phyloP scores from a whole-genome alignment of 2,888 invertebrate species.

The Nineta flava region DNA sequence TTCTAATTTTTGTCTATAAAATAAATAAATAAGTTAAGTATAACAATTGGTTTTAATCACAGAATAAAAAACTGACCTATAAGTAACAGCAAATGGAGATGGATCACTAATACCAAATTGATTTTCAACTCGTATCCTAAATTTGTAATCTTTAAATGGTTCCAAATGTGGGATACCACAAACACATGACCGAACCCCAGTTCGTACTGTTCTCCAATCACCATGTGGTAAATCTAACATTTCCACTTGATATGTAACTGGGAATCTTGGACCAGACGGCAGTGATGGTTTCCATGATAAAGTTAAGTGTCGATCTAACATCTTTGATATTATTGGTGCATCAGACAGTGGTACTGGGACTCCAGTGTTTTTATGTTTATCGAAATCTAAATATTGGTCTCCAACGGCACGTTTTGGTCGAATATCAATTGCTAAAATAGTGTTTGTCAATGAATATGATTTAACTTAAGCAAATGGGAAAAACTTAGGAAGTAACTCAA shows the following conservation, averaged over 20 bases:
- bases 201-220: conserved; percentile 80
- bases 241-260: conserved; percentile 89
- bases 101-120: conserved; percentile 94
- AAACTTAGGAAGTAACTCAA: too few species aligned
- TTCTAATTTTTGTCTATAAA: conserved; percentile 49
- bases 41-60: too few species aligned
- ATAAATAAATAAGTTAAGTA: not conserved
- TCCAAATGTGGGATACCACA: conserved; percentile 81
- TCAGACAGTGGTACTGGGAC: conserved; percentile 79
- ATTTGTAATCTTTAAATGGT: conserved; percentile 88
- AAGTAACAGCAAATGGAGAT: conserved; percentile 75
- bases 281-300: conserved; percentile 91
- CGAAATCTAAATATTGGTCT: conserved; percentile 72
- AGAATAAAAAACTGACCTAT: conserved; percentile 26
- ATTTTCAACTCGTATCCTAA: conserved; percentile 91
- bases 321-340: conserved; percentile 80
- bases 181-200: conserved; percentile 73
- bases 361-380: conserved; percentile 67
- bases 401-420: conserved; percentile 47
- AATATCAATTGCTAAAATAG: conserved; percentile 42
- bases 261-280: conserved; percentile 69
- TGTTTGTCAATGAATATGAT: too few species aligned
- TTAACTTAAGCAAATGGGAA: too few species aligned
- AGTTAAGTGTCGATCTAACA: conserved; percentile 77
- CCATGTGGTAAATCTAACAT: conserved; percentile 84